Base-by-base conservation (phyloP, 2,113 vertebrate species). In the Malurus melanocephalus region DNA sequence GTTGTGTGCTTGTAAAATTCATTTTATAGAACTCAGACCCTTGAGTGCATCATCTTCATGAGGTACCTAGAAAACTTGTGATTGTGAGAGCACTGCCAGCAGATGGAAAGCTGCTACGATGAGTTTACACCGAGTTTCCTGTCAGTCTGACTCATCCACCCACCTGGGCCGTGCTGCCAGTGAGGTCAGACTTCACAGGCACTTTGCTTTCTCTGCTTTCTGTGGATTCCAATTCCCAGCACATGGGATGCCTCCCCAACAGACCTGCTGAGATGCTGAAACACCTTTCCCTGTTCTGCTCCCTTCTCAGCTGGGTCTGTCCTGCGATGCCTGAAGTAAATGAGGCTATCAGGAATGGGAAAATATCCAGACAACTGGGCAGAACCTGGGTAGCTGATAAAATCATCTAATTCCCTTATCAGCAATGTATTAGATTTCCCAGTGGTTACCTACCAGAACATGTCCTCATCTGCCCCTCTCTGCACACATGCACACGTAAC, bases 61-160 rank as follows among this genome's bases (percentile, higher is more conserved):
- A 74, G 27, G 12, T 75, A 64, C 16, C 56, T 46, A 56, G 65
- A 43, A 83, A 74, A 83, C 33, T 16, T 88, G 93, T 89, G 82
- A 89, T 83, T 67, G 61, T 67, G 65, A 62, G 78, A 89, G 48
- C 20, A 11, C 13, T 66, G 1, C 20, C 2, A 38, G 75, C 73
- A 88, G 91, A 89, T 85, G 73, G 87, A 59, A 83, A 64, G 69
- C 65, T 92, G 21, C 82, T 77, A 68, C 0, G 0, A 38, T 83
- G 32, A 69, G 60, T 42, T 91, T 60, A 55, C 52, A 61, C 60
- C 7, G 15, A 77, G 45, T 78, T 92, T 21, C 51, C 32, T 11
- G 18, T 55, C 85, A 59, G 59, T 20, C 59, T 82, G 89, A 73
- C 80, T 90, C 89, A 80, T 49, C 85, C 52, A 55, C 87, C 61